Conservation (phyloP, 30 jellyfish, hydroid and myxozoan species). For the Pseudorhiza aurosa region DNA sequence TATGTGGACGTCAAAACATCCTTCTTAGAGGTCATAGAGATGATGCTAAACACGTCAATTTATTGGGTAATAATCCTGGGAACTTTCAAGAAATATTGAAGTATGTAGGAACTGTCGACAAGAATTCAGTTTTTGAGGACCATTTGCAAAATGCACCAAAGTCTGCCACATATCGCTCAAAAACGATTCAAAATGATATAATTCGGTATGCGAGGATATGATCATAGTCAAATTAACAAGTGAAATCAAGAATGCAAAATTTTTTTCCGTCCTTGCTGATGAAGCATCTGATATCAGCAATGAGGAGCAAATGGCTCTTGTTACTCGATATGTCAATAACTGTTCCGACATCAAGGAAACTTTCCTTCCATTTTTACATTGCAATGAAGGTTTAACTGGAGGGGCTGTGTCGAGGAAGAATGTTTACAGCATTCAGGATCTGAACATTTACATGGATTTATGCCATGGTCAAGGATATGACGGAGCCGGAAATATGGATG, state of each 20-base stretch:
- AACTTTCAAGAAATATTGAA: conserved; percentile 17
- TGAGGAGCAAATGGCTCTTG: conserved; percentile 50
- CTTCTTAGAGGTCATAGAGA: conserved; percentile 36
- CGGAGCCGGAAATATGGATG: conserved; percentile 63
- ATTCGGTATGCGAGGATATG: conserved; percentile 25
- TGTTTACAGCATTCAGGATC: background rate
- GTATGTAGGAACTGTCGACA: background rate
- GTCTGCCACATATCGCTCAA: conserved; percentile 69
- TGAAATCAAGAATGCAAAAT: conserved; percentile 48
- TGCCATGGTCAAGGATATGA: conserved; percentile 66
- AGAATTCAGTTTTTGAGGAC: conserved; percentile 4
- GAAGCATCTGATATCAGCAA: conserved; percentile 59
- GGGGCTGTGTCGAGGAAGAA: background rate
- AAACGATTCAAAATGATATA: conserved; percentile 59
- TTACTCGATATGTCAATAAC: conserved; percentile 9
- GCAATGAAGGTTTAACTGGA: conserved; percentile 58
- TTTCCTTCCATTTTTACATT: conserved; percentile 35
- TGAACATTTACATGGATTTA: conserved; percentile 12
- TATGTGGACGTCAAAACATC: conserved; percentile 4
- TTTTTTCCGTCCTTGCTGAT: conserved; percentile 58
- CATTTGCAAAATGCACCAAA: conserved; percentile 53
- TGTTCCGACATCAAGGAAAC: conserved; percentile 30
- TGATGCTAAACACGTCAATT: background rate
- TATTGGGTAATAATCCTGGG: background rate
- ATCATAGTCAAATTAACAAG: background rate